These are phyloP conservation scores for Semicossyphus pulcher DNA, from an alignment of 2,113 vertebrate genomes.

Conservation along the genomic window DNA sequence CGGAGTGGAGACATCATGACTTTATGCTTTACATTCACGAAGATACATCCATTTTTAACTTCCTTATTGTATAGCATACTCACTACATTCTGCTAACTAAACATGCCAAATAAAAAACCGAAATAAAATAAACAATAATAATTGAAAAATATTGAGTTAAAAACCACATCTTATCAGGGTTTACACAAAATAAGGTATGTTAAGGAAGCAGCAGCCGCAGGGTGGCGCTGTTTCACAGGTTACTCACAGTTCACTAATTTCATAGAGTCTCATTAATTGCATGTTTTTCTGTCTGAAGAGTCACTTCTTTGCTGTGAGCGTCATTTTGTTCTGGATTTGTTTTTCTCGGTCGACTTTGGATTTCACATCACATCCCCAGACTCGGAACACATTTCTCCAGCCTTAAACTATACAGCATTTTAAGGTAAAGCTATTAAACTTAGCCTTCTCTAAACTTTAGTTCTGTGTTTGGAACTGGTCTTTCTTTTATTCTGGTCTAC, in stretches of 20 bases:
- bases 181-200: no score
- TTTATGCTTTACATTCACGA: no score
- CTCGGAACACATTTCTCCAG: not conserved
- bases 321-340: constrained; percentile 26
- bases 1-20: constrained; percentile 9
- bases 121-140: no score
- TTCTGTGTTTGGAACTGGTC: not conserved
- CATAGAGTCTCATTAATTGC: not conserved
- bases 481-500: not conserved
- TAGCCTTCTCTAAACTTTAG: not conserved
- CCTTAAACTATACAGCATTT: not conserved
- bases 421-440: constrained; percentile 47
- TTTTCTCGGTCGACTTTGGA: constrained; percentile 11
- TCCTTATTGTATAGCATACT: no score
- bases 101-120: no score
- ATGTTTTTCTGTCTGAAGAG: not conserved
- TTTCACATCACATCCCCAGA: constrained; percentile 8
- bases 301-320: not conserved
- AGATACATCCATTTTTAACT: no score
- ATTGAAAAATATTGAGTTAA: no score
- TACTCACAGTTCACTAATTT: not conserved
- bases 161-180: no score
- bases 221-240: constrained; percentile 23
- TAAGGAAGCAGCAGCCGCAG: not conserved
- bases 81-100: no score